Conservation (phyloP, 2,797 vertebrate species). For the Melanitta fusca region DNA sequence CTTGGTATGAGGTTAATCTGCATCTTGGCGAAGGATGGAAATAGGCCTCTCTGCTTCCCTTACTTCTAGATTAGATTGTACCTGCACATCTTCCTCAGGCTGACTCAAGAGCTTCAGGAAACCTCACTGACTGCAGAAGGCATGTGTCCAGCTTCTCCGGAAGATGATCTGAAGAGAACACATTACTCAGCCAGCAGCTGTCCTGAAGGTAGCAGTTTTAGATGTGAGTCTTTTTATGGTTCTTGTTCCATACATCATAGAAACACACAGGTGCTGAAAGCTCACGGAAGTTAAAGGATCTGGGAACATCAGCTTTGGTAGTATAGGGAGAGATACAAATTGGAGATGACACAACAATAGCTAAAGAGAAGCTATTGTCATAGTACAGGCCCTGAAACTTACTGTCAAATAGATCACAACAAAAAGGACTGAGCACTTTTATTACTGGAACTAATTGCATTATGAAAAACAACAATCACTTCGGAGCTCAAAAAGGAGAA, state of each 20-base stretch:
- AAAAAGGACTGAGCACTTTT: no score
- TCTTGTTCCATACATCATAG: neutral
- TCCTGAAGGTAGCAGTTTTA: neutral
- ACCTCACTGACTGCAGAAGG: neutral
- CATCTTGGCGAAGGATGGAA: neutral
- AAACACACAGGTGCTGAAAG: neutral
- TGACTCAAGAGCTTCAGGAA: neutral
- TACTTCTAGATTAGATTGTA: neutral
- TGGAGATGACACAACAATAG: neutral
- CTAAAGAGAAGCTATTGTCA: neutral
- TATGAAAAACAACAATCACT: neutral
- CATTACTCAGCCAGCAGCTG: neutral
- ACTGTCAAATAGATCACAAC: neutral
- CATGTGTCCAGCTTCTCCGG: rapidly evolving
- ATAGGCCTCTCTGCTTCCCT: neutral
- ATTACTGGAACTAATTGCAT: no score
- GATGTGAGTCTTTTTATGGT: neutral
- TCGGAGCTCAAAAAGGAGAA: neutral
- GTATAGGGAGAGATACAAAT: neutral
- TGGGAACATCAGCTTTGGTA: neutral
- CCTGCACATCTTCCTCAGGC: neutral
- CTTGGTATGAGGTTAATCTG: neutral
- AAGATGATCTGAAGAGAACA: rapidly evolving
- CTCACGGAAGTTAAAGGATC: no score
- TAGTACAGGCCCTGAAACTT: neutral